Conservation (phyloP, 2,113 vertebrate genomes). For the Cairina moschata region DNA sequence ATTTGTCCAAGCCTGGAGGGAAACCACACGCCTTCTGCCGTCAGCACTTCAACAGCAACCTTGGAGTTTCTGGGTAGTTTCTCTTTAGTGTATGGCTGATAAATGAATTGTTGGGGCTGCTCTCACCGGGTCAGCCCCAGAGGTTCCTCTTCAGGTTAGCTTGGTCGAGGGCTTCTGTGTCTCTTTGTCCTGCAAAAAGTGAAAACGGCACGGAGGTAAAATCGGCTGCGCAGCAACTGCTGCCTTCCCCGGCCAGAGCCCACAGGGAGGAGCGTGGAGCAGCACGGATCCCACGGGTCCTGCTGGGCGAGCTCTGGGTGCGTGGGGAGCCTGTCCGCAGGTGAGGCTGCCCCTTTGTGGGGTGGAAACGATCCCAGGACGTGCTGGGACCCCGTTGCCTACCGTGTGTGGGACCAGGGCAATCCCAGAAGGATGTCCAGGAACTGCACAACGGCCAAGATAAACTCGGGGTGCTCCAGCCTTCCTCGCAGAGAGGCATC, state of each 20-base stretch:
- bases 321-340: fast-evolving
- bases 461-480: slow-evolving; percentile 37
- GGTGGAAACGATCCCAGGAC: neutral
- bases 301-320: neutral
- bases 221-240: neutral
- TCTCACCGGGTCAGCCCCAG: neutral
- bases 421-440: too few species aligned
- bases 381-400: neutral
- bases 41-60: neutral
- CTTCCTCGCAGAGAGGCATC: slow-evolving; percentile 47
- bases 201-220: neutral
- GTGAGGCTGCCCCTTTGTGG: neutral
- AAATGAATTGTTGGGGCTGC: neutral
- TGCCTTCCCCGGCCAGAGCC: neutral
- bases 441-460: neutral
- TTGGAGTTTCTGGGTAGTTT: neutral
- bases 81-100: neutral
- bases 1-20: neutral
- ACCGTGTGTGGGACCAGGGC: too few species aligned
- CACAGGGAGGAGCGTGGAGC: fast-evolving
- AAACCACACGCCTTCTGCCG: neutral
- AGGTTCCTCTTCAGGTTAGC: neutral
- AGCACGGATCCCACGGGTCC: fast-evolving
- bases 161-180: neutral
- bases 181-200: neutral